Conservation (phyloP, 2,888 invertebrate genomes). For the Chirona hameri region DNA sequence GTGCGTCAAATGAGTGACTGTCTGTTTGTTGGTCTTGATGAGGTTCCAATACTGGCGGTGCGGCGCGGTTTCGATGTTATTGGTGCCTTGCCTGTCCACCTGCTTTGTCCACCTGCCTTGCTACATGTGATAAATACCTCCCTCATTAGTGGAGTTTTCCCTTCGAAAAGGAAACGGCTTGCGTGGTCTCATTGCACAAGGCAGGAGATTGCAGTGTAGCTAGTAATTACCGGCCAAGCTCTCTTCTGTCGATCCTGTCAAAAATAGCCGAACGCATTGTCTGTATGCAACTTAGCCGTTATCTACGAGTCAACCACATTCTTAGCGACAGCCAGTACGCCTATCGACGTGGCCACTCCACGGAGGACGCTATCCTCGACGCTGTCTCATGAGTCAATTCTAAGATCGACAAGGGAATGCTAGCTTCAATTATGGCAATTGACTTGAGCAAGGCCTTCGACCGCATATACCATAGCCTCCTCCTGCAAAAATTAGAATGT, state of each 20-base stretch:
- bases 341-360: neutral
- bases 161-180: neutral
- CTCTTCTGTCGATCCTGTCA: neutral
- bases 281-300: neutral
- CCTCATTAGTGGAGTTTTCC: neutral
- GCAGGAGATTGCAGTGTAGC: neutral
- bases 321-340: neutral
- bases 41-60: neutral
- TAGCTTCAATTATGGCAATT: too few relatives aligned
- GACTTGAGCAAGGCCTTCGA: too few relatives aligned
- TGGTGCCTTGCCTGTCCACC: too few relatives aligned
- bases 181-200: neutral
- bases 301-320: neutral
- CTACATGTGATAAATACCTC: neutral
- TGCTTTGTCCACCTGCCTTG: too few relatives aligned
- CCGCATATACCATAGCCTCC: too few relatives aligned
- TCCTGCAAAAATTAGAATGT: too few relatives aligned
- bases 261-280: neutral
- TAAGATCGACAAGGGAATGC: too few relatives aligned
- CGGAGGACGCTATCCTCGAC: too few relatives aligned
- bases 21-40: neutral
- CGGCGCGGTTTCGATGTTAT: neutral
- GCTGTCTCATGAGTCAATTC: too few relatives aligned
- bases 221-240: neutral
- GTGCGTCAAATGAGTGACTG: neutral